Evolutionary conservation across 2,888 invertebrate genomes (phyloP).

Genomic region (Drosophila leonis): DNA sequence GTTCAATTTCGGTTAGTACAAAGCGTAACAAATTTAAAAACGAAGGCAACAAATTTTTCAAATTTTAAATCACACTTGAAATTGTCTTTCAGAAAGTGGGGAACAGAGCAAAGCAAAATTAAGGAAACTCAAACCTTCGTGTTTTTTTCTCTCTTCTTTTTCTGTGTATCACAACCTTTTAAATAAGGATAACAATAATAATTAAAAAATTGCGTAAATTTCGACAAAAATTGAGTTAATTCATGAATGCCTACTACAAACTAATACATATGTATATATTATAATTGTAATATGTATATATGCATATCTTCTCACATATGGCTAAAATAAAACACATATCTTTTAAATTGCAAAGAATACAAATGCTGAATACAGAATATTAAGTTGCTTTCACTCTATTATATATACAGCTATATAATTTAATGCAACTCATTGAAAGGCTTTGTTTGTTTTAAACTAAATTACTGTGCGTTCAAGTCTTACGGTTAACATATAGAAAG

Average conservation of each 20-base stretch:
- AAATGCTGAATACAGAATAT: conserved; percentile 74
- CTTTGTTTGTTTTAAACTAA: conserved; percentile 50
- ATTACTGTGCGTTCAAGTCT: conserved; percentile 72
- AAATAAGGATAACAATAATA: conserved; percentile 70
- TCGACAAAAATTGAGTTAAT: conserved; percentile 62
- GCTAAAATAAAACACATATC: conserved; percentile 69
- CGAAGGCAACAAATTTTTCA: conserved; percentile 24
- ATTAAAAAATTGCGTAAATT: conserved; percentile 53
- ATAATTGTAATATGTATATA: conserved; percentile 33
- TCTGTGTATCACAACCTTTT: conserved; percentile 75
- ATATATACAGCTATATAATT: conserved; percentile 25
- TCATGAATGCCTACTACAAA: conserved; percentile 59
- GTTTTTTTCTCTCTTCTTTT: conserved; percentile 31
- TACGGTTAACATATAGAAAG: conserved; percentile 48
- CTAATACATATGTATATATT: conserved; percentile 50
- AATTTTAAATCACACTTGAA: conserved; percentile 50
- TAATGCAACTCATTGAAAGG: conserved; percentile 48
- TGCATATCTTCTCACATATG: conserved; percentile 60
- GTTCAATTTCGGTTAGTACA: conserved; percentile 25
- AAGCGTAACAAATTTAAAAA: conserved; percentile 40
- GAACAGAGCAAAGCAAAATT: conserved; percentile 50
- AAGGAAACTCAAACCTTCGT: conserved; percentile 72
- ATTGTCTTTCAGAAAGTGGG: conserved; percentile 47
- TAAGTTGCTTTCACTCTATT: conserved; percentile 44
- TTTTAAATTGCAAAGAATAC: conserved; percentile 75